Base-by-base conservation (phyloP, 2,888 invertebrate species). In the Cyclophora punctaria region DNA sequence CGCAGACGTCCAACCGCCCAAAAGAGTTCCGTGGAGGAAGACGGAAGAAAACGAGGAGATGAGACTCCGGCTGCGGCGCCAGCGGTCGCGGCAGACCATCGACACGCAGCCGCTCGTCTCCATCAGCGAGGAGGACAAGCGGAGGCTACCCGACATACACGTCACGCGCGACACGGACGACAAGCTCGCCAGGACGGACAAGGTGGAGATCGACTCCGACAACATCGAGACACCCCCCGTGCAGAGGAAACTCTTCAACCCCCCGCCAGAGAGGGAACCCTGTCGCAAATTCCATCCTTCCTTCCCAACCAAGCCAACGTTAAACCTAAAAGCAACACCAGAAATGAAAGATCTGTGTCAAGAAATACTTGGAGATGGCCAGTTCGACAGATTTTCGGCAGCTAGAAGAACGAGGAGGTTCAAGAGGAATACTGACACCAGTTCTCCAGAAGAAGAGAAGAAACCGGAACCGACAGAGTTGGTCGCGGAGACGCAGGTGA, bases 181-280 rank as follows among this genome's bases (percentile, higher is more conserved):
- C 2, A 75, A 70, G 37, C 50, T 58, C 7, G 70, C 72, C 2
- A 71, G 73, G 45, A 65, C 90, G 20, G 93, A 94, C 64, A 93
- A 93, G 72, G 92, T 93, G 6, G 96, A 96, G 71, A 95, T 96
- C 43, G 96, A 96, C 75, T 95, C 96, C 3, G 96, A 96, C 64
- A 96, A 96, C 65, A 94, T 96, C 40, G 96, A 96, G 86, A 96
- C 96, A 2, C 96, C 96, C 33, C 96, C 96, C 3, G 94, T 93
- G 0, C 93, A 93, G 20, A 89, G 96, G 50, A 91, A 93, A 62
- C 80, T 91, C 35, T 92, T 93, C 68, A 91, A 90, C 51, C 90
- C 92, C 2, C 91, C 92, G 2, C 90, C 91, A 41, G 91, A 91
- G 44, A 90, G 90, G 58, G 91, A 89, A 62, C 91, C 90, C 0